phyloP scores from a whole-genome alignment of 1,140 invertebrate genomes.

The Pectinophora gossypiella region DNA sequence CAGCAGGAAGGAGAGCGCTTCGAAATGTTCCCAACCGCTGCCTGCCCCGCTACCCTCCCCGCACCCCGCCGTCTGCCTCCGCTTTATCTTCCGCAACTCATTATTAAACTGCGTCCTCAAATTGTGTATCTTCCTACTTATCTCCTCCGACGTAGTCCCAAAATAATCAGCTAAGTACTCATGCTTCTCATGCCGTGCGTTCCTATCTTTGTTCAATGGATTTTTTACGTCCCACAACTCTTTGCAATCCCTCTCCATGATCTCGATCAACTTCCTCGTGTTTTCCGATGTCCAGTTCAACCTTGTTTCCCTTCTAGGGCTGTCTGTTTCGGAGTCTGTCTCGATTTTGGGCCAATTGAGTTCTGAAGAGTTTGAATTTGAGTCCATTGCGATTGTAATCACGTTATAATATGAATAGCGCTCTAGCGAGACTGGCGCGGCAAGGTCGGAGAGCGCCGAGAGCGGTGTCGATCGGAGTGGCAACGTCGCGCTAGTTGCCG shows the following conservation, averaged over 20 bases:
- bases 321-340: slow-evolving; percentile 35
- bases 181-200: slow-evolving; percentile 34
- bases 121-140: slow-evolving; percentile 61
- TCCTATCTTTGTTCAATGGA: slow-evolving; percentile 40
- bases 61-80: slow-evolving; percentile 24
- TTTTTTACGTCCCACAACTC: slow-evolving; percentile 57
- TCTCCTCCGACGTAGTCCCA: slow-evolving; percentile 50
- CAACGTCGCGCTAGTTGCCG: slow-evolving; percentile 46
- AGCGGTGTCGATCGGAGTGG: slow-evolving; percentile 49
- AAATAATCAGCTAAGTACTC: slow-evolving; percentile 51
- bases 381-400: slow-evolving; percentile 39
- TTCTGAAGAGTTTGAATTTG: slow-evolving; percentile 48
- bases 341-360: slow-evolving; percentile 47
- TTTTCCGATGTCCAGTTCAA: slow-evolving; percentile 49
- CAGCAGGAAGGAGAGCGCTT: slow-evolving; percentile 52
- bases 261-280: slow-evolving; percentile 50
- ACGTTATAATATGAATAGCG: slow-evolving; percentile 34
- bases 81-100: slow-evolving; percentile 58
- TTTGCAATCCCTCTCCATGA: slow-evolving; percentile 49
- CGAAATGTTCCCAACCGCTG: slow-evolving; percentile 67
- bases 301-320: slow-evolving; percentile 17
- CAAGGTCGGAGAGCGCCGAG: slow-evolving; percentile 36
- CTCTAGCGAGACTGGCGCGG: slow-evolving; percentile 66
- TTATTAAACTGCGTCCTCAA: slow-evolving; percentile 62
- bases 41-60: slow-evolving; percentile 21